phyloP scores from a whole-genome alignment of 2,888 invertebrate genomes.

The Podotricha telesiphe region DNA sequence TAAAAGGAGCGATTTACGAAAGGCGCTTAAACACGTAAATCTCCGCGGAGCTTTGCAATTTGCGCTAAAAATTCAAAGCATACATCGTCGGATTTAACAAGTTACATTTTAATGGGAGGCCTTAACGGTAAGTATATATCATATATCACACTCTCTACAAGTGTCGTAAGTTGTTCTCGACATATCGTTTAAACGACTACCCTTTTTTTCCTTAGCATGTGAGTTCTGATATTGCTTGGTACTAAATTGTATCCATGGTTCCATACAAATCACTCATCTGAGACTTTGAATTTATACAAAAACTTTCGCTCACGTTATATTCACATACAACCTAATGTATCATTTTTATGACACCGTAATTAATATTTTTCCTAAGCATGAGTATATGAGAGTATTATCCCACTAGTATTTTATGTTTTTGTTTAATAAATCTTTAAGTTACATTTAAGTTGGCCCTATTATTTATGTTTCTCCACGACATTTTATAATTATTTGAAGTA shows the following conservation, averaged over 20 bases:
- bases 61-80: constrained; percentile 53
- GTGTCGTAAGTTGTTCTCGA: constrained; percentile 21
- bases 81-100: constrained; percentile 43
- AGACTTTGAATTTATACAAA: constrained; percentile 30
- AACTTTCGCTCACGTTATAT: constrained; percentile 40
- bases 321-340: constrained; percentile 38
- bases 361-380: constrained; percentile 42
- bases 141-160: constrained; percentile 26
- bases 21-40: constrained; percentile 61
- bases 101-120: constrained; percentile 40
- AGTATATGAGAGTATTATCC: constrained; percentile 41
- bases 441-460: constrained; percentile 26
- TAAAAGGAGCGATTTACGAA: constrained; percentile 62
- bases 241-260: constrained; percentile 35
- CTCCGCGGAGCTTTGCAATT: constrained; percentile 70
- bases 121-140: constrained; percentile 47
- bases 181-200: constrained; percentile 25
- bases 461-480: constrained; percentile 27
- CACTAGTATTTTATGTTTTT: constrained; percentile 32
- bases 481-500: constrained; percentile 29
- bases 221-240: constrained; percentile 46
- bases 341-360: constrained; percentile 37
- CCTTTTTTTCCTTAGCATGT: constrained; percentile 41
- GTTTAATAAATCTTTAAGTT: constrained; percentile 23
- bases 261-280: constrained; percentile 34